Evolutionary conservation across 1,140 invertebrate genomes (phyloP).

Genomic region (Brachionus rubens): DNA sequence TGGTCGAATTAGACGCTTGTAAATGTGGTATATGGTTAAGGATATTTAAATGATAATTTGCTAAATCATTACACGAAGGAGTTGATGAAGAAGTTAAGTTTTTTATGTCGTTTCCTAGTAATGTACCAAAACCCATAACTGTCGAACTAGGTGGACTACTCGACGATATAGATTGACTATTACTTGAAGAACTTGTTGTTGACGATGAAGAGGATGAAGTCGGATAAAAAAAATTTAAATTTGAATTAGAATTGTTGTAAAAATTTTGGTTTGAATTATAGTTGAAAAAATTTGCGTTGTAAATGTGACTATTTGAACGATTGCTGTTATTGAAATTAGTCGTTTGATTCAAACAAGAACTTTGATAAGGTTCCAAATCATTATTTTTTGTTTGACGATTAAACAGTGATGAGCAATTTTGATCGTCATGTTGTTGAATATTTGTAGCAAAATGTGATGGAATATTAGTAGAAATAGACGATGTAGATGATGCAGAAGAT

Average conservation of each 20-base stretch:
- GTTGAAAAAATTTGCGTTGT: not conserved
- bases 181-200: not conserved
- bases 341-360: not conserved
- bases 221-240: not conserved
- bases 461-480: not conserved
- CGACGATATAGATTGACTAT: not conserved
- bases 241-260: not conserved
- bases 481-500: conserved; percentile 19
- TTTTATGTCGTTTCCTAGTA: not conserved
- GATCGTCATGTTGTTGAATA: not conserved
- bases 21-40: not conserved
- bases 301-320: not conserved
- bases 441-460: not conserved
- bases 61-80: not conserved
- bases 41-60: not conserved
- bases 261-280: not conserved
- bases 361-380: not conserved
- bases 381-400: not conserved
- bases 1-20: not conserved
- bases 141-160: not conserved
- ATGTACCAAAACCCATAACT: not conserved
- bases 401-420: not conserved
- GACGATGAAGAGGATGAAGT: conserved; percentile 6
- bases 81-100: not conserved
- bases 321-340: conserved; percentile 1